Conservation (phyloP, 2,113 vertebrate genomes). For the Nettapus auritus region DNA sequence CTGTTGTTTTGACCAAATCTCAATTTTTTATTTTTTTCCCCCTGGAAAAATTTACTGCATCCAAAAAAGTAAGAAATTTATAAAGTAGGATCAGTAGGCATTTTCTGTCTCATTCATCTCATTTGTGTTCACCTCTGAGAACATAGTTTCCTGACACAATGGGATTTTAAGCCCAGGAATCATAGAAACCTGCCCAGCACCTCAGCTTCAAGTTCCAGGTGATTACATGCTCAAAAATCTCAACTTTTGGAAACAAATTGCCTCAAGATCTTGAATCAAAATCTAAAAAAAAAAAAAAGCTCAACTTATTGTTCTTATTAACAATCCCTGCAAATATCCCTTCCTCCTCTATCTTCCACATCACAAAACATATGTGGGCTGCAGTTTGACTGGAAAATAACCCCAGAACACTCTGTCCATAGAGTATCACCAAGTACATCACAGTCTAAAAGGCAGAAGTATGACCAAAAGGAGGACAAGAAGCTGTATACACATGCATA, state of each 20-base stretch:
- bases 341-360: not conserved
- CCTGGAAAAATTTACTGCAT: not conserved
- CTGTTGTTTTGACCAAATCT: not conserved
- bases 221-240: not conserved
- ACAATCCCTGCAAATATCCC: not conserved
- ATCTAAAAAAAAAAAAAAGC: not conserved
- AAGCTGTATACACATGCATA: not conserved
- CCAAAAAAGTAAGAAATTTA: not conserved
- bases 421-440: not conserved
- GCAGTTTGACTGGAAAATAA: not conserved
- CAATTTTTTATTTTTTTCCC: not conserved
- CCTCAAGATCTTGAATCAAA: not conserved
- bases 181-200: not conserved
- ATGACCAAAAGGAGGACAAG: not conserved
- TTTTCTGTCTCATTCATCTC: not conserved
- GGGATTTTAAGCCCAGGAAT: not conserved
- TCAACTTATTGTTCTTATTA: not conserved
- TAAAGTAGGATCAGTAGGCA: not conserved
- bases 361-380: rapidly evolving
- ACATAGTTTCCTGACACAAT: not conserved
- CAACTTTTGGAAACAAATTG: not conserved
- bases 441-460: not conserved
- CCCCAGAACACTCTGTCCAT: not conserved
- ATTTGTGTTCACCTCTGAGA: not conserved
- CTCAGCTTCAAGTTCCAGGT: not conserved